phyloP scores from a whole-genome alignment of 2,888 invertebrate genomes.

The Ophraella communa region DNA sequence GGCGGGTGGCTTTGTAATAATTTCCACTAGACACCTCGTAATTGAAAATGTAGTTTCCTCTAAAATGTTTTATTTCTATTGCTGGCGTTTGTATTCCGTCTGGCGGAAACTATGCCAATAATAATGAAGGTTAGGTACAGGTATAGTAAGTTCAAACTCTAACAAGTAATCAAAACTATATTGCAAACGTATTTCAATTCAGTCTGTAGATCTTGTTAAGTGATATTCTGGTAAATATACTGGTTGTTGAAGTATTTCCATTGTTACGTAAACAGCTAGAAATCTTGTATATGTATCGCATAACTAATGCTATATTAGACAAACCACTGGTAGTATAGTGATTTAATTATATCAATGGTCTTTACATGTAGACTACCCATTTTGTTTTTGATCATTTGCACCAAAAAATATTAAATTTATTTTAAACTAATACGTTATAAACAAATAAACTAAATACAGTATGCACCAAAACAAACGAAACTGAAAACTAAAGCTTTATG shows the following conservation, averaged over 20 bases:
- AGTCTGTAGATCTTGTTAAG: neutral
- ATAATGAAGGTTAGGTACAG: constrained; percentile 3
- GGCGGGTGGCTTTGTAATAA: too few species aligned
- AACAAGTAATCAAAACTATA: constrained; percentile 8
- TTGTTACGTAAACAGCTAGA: neutral
- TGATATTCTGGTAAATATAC: neutral
- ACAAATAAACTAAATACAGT: too few species aligned
- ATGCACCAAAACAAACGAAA: too few species aligned
- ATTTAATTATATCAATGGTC: too few species aligned
- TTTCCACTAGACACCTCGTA: neutral
- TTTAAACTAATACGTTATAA: too few species aligned
- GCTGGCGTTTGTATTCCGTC: neutral
- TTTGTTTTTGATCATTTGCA: too few species aligned
- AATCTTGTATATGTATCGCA: neutral
- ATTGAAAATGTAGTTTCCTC: neutral
- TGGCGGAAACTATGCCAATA: neutral
- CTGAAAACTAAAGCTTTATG: too few species aligned
- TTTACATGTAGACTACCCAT: too few species aligned
- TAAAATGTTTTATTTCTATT: neutral
- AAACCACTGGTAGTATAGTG: too few species aligned
- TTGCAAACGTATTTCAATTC: neutral
- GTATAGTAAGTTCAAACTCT: neutral
- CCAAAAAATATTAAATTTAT: too few species aligned
- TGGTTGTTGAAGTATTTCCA: constrained; percentile 3
- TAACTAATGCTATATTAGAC: neutral